Conservation (phyloP, 2,888 invertebrate species). For the Parascotia fuliginaria region DNA sequence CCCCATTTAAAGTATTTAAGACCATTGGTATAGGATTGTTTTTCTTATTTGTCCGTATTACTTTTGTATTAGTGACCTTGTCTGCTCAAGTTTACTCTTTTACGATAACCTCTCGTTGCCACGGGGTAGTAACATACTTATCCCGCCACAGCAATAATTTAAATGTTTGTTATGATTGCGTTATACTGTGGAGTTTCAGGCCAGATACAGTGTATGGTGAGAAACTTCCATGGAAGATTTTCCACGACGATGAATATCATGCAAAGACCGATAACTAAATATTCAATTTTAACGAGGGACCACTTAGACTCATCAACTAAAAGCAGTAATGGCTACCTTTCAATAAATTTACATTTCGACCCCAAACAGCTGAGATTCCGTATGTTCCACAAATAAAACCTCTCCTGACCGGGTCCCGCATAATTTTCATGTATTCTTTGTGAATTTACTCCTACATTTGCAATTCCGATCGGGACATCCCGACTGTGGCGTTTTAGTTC, state of each 20-base stretch:
- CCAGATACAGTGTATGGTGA: no score
- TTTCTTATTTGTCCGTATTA: no score
- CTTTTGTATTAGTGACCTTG: no score
- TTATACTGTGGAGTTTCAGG: no score
- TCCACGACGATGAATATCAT: background rate
- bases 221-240: no score
- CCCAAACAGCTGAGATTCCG: conserved; percentile 44
- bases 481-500: conserved; percentile 42
- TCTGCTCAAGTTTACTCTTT: no score
- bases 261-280: background rate
- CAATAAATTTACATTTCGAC: conserved; percentile 52
- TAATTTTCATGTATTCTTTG: conserved; percentile 76
- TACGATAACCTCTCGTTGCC: no score
- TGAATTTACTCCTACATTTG: conserved; percentile 71
- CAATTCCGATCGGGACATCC: conserved; percentile 64
- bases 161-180: no score
- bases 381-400: conserved; percentile 60
- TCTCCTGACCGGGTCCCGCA: conserved; percentile 57
- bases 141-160: no score
- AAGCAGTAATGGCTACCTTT: conserved; percentile 42
- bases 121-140: no score
- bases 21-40: no score
- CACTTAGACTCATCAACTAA: conserved; percentile 36
- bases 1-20: no score
- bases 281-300: conserved; percentile 1